Base-by-base conservation (phyloP, 2,888 invertebrate genomes). In the Drosophila sordidula region DNA sequence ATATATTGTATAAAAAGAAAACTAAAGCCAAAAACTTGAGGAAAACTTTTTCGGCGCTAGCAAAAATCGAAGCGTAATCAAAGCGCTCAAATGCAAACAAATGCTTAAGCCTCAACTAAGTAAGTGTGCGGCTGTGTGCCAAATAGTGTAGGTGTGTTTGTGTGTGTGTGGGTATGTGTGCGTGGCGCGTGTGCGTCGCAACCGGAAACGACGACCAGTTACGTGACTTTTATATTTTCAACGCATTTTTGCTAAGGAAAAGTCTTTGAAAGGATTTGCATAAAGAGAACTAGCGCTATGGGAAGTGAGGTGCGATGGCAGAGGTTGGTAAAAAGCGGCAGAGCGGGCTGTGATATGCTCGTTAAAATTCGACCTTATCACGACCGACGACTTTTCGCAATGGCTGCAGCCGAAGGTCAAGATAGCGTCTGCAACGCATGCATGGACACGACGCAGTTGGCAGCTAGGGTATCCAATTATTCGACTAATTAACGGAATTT, bases 1-100 rank as follows among this genome's bases (percentile, higher is more conserved):
- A 34, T 39, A 41, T 36, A 49, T 39, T 39, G 14, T 42, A 26
- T 32, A 11, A 12, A 12, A 12, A 34, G 4, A 51, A 58, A 75
- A 64, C 50, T 64, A 51, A 69, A 66, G 64, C 51, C 59, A 49
- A 56, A 87, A 87, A 71, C 67, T 68, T 65, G 54, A 69, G 42
- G 46, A 59, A 73, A 89, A 80, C 58, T 87, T 82, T 81, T 67
- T 68, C 52, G 38, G 50, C 38, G 47, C 42, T 52, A 45, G 52
- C 66, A 64, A 71, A 84, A 84, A 84, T 84, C 89, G 89, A 87
- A 89, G 78, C 86, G 81, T 89, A 87, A 84, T 84, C 84, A 84
- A 89, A 87, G 81, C 78, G 65, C 58, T 68, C 75, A 74, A 82
- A 80, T 75, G 71, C 83, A 89, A 87, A 87, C 73, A 87, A 85